Conservation (phyloP, 2,888 invertebrate species). For the Pediacus dermestoides region DNA sequence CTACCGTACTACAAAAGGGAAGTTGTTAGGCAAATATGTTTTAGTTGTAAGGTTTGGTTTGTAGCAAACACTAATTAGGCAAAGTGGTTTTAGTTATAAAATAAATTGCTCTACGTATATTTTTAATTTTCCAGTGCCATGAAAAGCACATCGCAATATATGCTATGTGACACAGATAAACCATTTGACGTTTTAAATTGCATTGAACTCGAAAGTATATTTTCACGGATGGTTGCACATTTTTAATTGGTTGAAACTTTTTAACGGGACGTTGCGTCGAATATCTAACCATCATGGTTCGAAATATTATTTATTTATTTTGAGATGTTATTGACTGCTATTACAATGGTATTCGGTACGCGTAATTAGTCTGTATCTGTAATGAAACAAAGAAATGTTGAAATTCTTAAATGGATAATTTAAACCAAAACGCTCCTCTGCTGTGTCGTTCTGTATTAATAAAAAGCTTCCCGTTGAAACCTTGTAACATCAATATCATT, state of each 20-base stretch:
- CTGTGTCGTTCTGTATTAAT: too few species aligned
- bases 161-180: slow-evolving; percentile 1
- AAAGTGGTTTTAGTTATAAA: slow-evolving; percentile 22
- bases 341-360: too few species aligned
- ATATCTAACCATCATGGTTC: too few species aligned
- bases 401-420: too few species aligned
- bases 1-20: too few species aligned
- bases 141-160: slow-evolving; percentile 1
- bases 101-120: slow-evolving; percentile 17
- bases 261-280: too few species aligned
- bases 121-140: slow-evolving; percentile 17
- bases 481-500: too few species aligned
- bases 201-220: slow-evolving; percentile 1
- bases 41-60: slow-evolving; percentile 5
- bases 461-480: too few species aligned
- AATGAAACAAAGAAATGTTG: too few species aligned
- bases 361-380: too few species aligned
- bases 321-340: too few species aligned
- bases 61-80: slow-evolving; percentile 19
- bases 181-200: slow-evolving; percentile 2
- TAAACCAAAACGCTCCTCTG: too few species aligned
- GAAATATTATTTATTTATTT: slow-evolving; percentile 7
- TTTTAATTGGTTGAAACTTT: slow-evolving; percentile 1
- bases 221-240: slow-evolving; percentile 1
- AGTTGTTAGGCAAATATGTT: slow-evolving; percentile 2